These are phyloP conservation scores for Patella depressa DNA, from an alignment of 2,888 invertebrate species.

Conservation along the genomic window DNA sequence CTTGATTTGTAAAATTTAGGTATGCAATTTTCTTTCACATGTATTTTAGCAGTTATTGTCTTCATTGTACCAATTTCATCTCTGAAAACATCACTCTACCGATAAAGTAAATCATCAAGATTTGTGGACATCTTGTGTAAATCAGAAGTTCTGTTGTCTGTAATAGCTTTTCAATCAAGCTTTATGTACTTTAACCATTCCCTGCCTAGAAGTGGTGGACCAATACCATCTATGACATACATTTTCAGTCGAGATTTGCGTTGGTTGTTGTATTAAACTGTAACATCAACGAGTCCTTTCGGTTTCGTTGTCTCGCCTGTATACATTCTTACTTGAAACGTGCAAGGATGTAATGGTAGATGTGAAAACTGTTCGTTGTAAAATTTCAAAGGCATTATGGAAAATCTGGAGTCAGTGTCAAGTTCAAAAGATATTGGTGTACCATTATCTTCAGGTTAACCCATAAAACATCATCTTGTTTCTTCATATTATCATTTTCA, in stretches of 20 bases:
- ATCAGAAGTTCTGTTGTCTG: no score
- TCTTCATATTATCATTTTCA: neutral
- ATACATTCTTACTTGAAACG: neutral
- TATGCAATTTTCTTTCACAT: neutral
- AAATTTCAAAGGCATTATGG: neutral
- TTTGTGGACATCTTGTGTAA: no score
- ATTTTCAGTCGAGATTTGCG: no score
- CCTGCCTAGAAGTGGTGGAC: constrained; percentile 16
- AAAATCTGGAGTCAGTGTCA: neutral
- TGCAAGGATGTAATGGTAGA: neutral
- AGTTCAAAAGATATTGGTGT: neutral
- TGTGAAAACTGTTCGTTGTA: neutral
- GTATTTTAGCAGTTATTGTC: neutral
- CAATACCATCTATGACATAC: neutral
- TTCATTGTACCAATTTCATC: neutral
- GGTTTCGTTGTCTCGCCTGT: no score
- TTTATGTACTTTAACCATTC: constrained; percentile 8
- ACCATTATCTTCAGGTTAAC: neutral
- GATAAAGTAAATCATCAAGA: no score
- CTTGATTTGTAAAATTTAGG: neutral
- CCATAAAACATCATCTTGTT: neutral
- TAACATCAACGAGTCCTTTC: no score
- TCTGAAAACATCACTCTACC: neutral
- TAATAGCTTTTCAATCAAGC: neutral
- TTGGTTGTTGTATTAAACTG: no score